Percentiles rank a stretch among this genome's conserved stretches.
Conservation (phyloP, 1,140 invertebrate species). For the Lineus longissimus region DNA sequence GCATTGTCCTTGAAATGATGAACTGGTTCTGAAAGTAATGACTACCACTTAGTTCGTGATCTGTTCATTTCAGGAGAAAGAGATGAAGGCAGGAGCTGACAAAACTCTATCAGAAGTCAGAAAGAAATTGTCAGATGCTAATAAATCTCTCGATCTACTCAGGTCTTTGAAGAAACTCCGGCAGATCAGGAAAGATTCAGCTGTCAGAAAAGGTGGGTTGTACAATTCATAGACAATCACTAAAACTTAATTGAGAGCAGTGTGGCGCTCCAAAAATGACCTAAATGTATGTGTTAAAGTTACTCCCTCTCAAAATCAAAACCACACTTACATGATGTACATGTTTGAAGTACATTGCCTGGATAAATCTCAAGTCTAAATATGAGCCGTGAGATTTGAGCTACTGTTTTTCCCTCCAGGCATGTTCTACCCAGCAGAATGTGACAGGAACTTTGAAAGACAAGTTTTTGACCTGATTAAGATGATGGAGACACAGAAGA, state of each 20-base stretch:
- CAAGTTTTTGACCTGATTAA: conserved; percentile 43
- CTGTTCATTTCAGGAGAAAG: no score
- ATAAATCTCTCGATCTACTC: conserved; percentile 62
- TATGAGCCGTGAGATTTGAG: background rate
- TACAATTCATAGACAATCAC: background rate
- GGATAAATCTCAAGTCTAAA: background rate
- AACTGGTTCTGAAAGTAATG: no score
- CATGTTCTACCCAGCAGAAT: conserved; percentile 2
- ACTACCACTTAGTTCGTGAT: no score
- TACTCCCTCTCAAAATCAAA: no score
- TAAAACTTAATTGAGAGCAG: no score
- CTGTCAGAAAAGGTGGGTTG: conserved; percentile 59
- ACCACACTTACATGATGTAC: conserved; percentile 1
- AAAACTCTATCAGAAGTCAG: conserved; percentile 65
- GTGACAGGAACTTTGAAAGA: conserved; percentile 18
- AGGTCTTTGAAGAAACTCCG: conserved; percentile 63
- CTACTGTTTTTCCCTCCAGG: conserved; percentile 8
- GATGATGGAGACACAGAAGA: conserved; percentile 53
- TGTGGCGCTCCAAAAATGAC: no score
- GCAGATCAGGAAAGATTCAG: conserved; percentile 60
- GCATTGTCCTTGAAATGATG: no score
- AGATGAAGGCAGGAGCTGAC: conserved; percentile 66
- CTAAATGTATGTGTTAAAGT: no score
- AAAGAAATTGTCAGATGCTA: conserved; percentile 66
- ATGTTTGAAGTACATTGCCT: conserved; percentile 6